phyloP scores from a whole-genome alignment of 2,797 vertebrate species.

The Karalla daura region DNA sequence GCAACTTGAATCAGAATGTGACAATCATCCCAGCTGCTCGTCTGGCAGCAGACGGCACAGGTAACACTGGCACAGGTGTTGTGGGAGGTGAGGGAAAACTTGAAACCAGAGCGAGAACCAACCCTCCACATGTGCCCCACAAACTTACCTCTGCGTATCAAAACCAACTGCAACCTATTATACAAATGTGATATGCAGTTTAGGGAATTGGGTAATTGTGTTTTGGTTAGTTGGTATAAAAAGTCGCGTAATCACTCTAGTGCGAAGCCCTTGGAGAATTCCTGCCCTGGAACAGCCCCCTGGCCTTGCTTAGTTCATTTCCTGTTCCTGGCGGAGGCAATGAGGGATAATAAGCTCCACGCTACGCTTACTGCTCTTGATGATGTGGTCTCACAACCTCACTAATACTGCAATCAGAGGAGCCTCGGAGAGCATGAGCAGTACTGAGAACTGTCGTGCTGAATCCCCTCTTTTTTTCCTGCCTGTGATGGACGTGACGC shows the following conservation, averaged over 20 bases:
- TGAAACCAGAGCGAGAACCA: background rate
- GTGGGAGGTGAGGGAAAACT: slow-evolving; percentile 1
- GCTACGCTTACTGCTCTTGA: slow-evolving; percentile 61
- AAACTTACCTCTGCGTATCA: slow-evolving; percentile 37
- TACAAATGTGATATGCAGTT: slow-evolving; percentile 56
- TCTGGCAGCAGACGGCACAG: slow-evolving; percentile 21
- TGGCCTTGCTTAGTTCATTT: slow-evolving; percentile 78
- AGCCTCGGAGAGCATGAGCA: slow-evolving; percentile 17
- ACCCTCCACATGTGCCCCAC: background rate
- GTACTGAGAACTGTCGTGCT: slow-evolving; percentile 22
- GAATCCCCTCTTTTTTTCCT: slow-evolving; percentile 16
- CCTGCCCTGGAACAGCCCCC: slow-evolving; percentile 62
- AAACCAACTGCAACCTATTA: slow-evolving; percentile 70
- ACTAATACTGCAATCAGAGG: slow-evolving; percentile 60
- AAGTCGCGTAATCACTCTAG: slow-evolving; percentile 66
- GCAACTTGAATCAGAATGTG: slow-evolving; percentile 5
- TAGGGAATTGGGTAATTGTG: slow-evolving; percentile 73
- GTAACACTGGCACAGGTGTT: slow-evolving; percentile 5
- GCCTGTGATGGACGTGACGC: slow-evolving; percentile 38
- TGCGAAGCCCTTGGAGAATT: slow-evolving; percentile 65
- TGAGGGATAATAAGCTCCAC: slow-evolving; percentile 74
- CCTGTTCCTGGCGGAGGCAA: slow-evolving; percentile 78
- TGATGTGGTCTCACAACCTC: slow-evolving; percentile 59
- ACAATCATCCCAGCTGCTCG: slow-evolving; percentile 24
- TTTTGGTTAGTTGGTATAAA: slow-evolving; percentile 76